phyloP scores from a whole-genome alignment of 1,140 invertebrate genomes.

The Brachionus koreanus region DNA sequence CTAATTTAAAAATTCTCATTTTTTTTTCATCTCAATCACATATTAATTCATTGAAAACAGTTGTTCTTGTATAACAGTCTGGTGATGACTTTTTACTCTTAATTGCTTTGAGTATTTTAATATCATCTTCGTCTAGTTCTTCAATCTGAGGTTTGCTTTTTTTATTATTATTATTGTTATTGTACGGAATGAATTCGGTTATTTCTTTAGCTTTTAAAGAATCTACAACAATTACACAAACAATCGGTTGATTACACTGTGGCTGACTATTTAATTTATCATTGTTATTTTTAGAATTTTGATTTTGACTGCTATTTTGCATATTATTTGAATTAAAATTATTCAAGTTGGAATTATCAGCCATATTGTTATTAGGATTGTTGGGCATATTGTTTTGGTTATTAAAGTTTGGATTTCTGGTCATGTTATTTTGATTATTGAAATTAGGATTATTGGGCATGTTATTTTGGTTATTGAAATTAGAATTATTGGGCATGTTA shows the following conservation, averaged over 20 bases:
- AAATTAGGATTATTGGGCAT: neutral
- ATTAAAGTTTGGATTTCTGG: neutral
- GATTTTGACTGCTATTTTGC: neutral
- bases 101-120: neutral
- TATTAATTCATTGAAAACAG: neutral
- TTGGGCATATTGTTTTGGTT: neutral
- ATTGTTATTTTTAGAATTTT: neutral
- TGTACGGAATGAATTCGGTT: neutral
- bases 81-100: neutral
- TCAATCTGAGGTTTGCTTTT: neutral
- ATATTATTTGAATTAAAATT: neutral
- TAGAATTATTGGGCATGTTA: neutral
- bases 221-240: conserved; percentile 28
- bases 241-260: neutral
- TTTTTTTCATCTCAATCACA: conserved; percentile 17
- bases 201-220: neutral
- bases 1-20: neutral
- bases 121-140: neutral
- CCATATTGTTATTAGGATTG: neutral
- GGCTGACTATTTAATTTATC: neutral
- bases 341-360: no score
- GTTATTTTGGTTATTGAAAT: neutral
- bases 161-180: neutral
- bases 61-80: neutral
- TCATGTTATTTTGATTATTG: neutral